Conservation (phyloP, 1,140 invertebrate genomes). For the Drosophila micromelanica region DNA sequence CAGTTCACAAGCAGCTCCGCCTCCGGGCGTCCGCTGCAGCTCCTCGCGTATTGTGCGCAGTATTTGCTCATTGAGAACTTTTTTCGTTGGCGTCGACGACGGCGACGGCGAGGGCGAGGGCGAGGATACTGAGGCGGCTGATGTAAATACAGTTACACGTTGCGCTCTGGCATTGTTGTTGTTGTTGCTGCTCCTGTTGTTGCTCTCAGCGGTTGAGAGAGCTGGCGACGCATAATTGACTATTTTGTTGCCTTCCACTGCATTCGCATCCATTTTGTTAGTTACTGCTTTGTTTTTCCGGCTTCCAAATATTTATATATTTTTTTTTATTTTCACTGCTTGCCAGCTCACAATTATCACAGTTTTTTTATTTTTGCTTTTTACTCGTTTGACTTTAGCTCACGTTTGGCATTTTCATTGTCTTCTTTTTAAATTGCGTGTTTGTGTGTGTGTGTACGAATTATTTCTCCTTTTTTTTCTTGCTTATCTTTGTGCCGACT, state of each 20-base stretch:
- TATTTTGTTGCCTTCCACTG: constrained; percentile 56
- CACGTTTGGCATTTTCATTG: constrained; percentile 68
- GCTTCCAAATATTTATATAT: constrained; percentile 56
- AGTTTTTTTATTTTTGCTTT: constrained; percentile 44
- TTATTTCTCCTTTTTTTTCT: constrained; percentile 22
- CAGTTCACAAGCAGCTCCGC: constrained; percentile 53
- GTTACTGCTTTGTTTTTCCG: constrained; percentile 21
- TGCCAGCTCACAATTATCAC: constrained; percentile 52
- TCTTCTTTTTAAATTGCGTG: constrained; percentile 51
- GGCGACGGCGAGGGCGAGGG: constrained; percentile 5
- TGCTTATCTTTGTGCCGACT: constrained; percentile 35
- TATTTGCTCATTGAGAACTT: constrained; percentile 59
- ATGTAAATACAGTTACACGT: constrained; percentile 20
- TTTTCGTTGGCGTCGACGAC: constrained; percentile 71
- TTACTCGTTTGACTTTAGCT: constrained; percentile 59
- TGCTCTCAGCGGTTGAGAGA: constrained; percentile 23
- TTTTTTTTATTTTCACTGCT: constrained; percentile 47
- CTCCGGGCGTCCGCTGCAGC: constrained; percentile 59
- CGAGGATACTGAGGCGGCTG: constrained; percentile 15
- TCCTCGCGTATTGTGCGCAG: constrained; percentile 71
- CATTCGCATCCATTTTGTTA: constrained; percentile 60
- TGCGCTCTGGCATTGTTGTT: constrained; percentile 13
- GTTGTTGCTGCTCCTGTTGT: constrained; percentile 26
- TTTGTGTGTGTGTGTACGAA: constrained; percentile 15
- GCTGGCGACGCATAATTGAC: constrained; percentile 55